phyloP scores from a whole-genome alignment of 2,888 invertebrate species.

The Melieria picta region DNA sequence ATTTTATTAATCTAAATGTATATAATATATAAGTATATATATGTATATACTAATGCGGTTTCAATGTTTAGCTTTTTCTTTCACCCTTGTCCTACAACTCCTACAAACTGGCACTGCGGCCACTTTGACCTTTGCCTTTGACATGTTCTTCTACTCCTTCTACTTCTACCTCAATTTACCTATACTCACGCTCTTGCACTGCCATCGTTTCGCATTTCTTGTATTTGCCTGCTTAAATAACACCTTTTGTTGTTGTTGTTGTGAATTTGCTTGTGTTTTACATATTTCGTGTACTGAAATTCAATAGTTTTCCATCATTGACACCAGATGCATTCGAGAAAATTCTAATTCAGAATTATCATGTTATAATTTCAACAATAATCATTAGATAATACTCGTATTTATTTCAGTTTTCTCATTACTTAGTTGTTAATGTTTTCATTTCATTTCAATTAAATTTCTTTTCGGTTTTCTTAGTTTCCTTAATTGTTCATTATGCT shows the following conservation, averaged over 20 bases:
- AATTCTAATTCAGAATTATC: constrained; percentile 54
- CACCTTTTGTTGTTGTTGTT: constrained; percentile 22
- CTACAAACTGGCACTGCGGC: neutral
- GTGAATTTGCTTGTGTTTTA: constrained; percentile 26
- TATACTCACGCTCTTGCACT: neutral
- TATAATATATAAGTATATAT: constrained; percentile 45
- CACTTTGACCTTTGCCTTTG: constrained; percentile 2
- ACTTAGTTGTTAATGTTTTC: neutral
- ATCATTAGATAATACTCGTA: neutral
- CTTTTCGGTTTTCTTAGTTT: neutral
- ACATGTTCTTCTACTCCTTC: neutral
- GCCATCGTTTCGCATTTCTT: neutral
- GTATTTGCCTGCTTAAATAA: constrained; percentile 24
- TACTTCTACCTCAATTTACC: neutral
- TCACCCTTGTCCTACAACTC: constrained; percentile 11
- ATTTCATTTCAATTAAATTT: neutral
- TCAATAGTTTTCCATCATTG: constrained; percentile 26
- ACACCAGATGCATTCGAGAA: constrained; percentile 38
- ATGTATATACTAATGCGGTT: constrained; percentile 36
- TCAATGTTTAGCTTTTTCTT: constrained; percentile 32
- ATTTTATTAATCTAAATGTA: constrained; percentile 53
- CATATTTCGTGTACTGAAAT: constrained; percentile 31
- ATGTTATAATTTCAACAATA: constrained; percentile 39
- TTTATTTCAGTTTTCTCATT: neutral
- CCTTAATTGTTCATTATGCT: constrained; percentile 21